phyloP scores from a whole-genome alignment of 2,113 vertebrate genomes.

The Alces alces region DNA sequence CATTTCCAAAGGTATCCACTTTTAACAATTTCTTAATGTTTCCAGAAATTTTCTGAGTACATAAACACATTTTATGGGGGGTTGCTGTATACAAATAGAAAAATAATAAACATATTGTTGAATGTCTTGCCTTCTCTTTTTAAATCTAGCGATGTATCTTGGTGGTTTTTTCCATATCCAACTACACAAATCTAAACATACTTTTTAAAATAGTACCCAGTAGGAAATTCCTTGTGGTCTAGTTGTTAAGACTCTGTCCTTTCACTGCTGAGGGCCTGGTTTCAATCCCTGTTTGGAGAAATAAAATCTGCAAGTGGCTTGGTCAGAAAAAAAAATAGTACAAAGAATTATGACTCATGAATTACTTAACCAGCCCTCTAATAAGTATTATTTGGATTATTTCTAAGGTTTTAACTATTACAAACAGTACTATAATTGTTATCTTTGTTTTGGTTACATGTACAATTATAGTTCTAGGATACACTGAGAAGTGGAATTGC shows the following conservation, averaged over 20 bases:
- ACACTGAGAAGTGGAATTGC: neutral
- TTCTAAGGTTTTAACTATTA: constrained; percentile 7
- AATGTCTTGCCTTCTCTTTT: neutral
- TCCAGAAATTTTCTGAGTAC: neutral
- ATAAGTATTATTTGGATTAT: neutral
- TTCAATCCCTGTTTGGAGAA: neutral
- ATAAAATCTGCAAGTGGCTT: neutral
- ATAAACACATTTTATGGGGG: neutral
- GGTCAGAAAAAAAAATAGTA: neutral
- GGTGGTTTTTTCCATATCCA: neutral
- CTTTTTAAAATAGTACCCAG: neutral
- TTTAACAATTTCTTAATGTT: neutral
- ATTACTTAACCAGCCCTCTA: neutral
- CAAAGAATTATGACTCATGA: neutral
- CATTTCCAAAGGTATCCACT: neutral
- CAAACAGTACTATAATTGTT: neutral
- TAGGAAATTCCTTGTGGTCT: neutral
- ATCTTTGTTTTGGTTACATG: neutral
- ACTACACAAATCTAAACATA: neutral
- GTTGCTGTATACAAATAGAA: neutral
- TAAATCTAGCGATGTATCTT: neutral
- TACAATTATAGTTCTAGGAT: neutral
- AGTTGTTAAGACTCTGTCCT: neutral
- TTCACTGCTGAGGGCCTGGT: neutral
- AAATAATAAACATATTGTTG: neutral